Base-by-base conservation (phyloP, 2,888 invertebrate genomes). In the Ceramica pisi region DNA sequence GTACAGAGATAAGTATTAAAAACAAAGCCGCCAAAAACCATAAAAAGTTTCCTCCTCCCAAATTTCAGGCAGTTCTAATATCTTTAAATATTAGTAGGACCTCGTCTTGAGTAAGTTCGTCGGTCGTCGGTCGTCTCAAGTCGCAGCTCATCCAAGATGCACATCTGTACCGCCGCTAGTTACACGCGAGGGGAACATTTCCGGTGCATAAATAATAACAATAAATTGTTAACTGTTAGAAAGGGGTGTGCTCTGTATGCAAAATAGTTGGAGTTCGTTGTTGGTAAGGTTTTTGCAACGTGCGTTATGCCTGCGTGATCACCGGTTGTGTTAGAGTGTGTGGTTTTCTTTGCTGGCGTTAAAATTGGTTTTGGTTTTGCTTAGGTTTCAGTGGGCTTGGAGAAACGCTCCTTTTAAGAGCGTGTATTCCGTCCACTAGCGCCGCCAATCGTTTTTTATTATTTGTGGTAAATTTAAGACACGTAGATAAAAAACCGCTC, bases 181-280 rank as follows among this genome's bases (percentile, higher is more conserved):
- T 86, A 81, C 79, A 78, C 77, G 68, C 81, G 69, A 85, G 85
- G 88, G 88, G 85, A 79, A 80, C 82, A 87, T 87, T 92, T 91
- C 90, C 91, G 89, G 90, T 90, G 86, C 87, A 88, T 88, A 88
- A 88, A 90, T 90, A 91, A 90, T 90, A 92, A 92, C 89, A 92
- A 92, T 90, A 91, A 88, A 88, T 89, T 83, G 83, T 86, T 88
- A 88, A 85, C 85, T 81, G 87, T 90, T 88, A 86, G 81, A 74
- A 81, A 85, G 87, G 92, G 93, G 91, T 90, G 90, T 87, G 81
- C 75, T 80, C 65, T 83, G 87, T 93, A 94, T 94, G 93, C 93
- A 93, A 93, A 93, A 92, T 88, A 92, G 90, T 85, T 86, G 70
- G 77, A 75, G 69, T 84, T 77, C 75, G 74, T 57, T 65, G 73